Conservation (phyloP, 2,113 vertebrate species). For the Helogale parvula region DNA sequence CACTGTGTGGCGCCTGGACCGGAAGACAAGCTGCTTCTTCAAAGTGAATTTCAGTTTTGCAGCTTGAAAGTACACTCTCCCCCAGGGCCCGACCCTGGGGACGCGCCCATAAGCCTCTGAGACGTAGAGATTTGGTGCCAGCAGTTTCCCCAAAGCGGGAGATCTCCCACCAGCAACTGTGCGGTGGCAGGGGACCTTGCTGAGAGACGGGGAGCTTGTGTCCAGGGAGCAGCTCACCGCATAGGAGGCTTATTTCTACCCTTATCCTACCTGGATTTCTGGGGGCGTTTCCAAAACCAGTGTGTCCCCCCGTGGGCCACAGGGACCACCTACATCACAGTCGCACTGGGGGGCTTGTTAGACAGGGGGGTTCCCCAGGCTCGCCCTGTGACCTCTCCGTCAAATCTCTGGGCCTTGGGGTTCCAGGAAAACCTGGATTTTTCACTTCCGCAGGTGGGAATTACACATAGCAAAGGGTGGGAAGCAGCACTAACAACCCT, state of each 20-base stretch:
- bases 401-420: no score
- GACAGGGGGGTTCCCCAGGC: background rate
- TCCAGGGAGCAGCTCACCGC: background rate
- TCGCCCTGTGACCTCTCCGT: background rate
- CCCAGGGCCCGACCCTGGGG: background rate
- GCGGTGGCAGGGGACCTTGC: rapidly evolving
- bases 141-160: background rate
- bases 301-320: rapidly evolving
- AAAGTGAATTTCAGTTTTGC: slow-evolving; percentile 10
- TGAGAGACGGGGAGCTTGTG: background rate
- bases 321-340: no score
- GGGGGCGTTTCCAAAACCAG: background rate
- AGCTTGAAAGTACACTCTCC: background rate
- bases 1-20: background rate
- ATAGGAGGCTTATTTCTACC: background rate
- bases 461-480: background rate
- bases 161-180: no score
- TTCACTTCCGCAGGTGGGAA: background rate
- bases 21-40: background rate
- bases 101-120: background rate
- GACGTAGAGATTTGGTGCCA: background rate
- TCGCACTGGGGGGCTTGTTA: background rate
- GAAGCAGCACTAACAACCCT: background rate
- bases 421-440: background rate
- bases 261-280: background rate